Percentiles rank a stretch among this genome's conserved stretches.
phyloP scores from a whole-genome alignment of 2,888 invertebrate species.

The Sminthurides aquaticus region DNA sequence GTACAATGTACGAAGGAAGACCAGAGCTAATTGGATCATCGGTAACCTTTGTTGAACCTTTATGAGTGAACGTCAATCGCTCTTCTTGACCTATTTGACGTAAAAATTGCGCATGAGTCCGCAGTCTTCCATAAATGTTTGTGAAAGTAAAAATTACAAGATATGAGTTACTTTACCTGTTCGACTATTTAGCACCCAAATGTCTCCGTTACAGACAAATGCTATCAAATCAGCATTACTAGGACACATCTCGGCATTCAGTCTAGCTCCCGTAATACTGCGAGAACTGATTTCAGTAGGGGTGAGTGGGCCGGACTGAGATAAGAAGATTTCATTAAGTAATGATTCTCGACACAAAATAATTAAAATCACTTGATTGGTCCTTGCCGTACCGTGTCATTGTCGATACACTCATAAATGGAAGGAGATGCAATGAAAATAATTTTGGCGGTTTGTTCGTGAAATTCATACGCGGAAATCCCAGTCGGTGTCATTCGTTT shows the following conservation, averaged over 20 bases:
- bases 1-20: slow-evolving; percentile 95
- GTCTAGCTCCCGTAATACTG: slow-evolving; percentile 59
- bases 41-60: slow-evolving; percentile 58
- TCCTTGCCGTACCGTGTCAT: slow-evolving; percentile 49
- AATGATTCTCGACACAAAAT: not conserved
- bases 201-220: slow-evolving; percentile 80
- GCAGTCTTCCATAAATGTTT: no score
- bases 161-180: slow-evolving; percentile 48
- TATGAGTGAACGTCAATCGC: slow-evolving; percentile 63
- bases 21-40: slow-evolving; percentile 86
- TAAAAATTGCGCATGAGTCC: no score
- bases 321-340: slow-evolving; percentile 14
- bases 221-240: slow-evolving; percentile 72
- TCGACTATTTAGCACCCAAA: slow-evolving; percentile 71
- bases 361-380: no score
- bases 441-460: slow-evolving; percentile 70
- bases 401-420: slow-evolving; percentile 75
- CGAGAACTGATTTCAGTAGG: slow-evolving; percentile 49
- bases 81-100: slow-evolving; percentile 62
- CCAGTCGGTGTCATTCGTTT: slow-evolving; percentile 72
- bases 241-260: slow-evolving; percentile 78
- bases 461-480: slow-evolving; percentile 86
- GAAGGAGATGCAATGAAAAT: slow-evolving; percentile 85
- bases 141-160: no score
- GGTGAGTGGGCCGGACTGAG: slow-evolving; percentile 45